Percentiles rank a stretch among this genome's conserved stretches.
Evolutionary conservation across 1,140 invertebrate genomes (phyloP).

Genomic region (Protaetia brevitarsis): DNA sequence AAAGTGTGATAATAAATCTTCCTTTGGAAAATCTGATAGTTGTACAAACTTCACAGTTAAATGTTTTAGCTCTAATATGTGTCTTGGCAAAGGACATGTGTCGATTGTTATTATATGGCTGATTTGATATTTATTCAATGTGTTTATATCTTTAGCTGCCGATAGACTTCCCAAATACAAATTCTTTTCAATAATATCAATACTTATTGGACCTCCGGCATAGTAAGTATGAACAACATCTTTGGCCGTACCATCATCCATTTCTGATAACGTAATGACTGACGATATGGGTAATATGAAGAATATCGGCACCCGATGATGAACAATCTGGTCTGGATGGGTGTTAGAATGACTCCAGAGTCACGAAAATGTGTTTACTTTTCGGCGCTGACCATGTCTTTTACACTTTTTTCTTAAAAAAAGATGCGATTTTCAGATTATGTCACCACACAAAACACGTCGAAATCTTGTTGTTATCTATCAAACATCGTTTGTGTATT

Average conservation of each 20-base stretch:
- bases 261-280: neutral
- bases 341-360: no score
- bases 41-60: constrained; percentile 73
- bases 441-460: no score
- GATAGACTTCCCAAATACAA: constrained; percentile 75
- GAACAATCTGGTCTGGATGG: no score
- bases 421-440: no score
- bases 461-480: no score
- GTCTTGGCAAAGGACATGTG: constrained; percentile 73
- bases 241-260: neutral
- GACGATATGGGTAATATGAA: no score
- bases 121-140: constrained; percentile 63
- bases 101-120: constrained; percentile 78
- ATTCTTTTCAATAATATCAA: constrained; percentile 66
- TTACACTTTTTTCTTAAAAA: no score
- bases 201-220: constrained; percentile 62
- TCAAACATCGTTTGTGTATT: no score
- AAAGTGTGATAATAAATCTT: constrained; percentile 76
- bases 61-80: constrained; percentile 63
- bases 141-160: constrained; percentile 69
- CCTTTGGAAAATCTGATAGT: constrained; percentile 76
- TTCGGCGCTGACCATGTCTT: no score
- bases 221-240: constrained; percentile 50
- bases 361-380: no score
- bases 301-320: no score